A percentile compares a stretch with the other conserved stretches of the same genome.
These are phyloP conservation scores for Addax nasomaculatus DNA, from an alignment of 2,113 vertebrate species.

Conservation along the genomic window DNA sequence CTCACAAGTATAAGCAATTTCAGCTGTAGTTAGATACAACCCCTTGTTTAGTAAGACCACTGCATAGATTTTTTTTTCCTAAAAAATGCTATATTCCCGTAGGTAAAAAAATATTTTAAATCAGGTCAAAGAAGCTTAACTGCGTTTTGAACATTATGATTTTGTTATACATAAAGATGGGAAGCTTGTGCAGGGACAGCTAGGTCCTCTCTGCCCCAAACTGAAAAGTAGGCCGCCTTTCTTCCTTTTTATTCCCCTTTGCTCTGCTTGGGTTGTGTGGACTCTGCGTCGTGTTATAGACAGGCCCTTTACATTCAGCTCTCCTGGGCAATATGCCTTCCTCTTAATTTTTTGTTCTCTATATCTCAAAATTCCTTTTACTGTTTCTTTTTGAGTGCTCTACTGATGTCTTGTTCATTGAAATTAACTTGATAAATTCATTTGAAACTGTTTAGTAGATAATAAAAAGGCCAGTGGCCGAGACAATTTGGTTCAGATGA, in stretches of 20 bases:
- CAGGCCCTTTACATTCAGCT: neutral
- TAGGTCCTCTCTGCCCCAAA: neutral
- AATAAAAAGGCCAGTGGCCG: neutral
- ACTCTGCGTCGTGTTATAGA: neutral
- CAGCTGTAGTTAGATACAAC: neutral
- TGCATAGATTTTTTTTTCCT: neutral
- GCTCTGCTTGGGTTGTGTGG: neutral
- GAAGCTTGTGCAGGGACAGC: neutral
- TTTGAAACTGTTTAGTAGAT: neutral
- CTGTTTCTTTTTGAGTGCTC: neutral
- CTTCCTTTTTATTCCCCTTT: neutral
- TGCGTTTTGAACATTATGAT: neutral
- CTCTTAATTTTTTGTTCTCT: neutral
- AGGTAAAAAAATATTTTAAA: slow-evolving; percentile 13
- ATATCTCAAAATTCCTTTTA: slow-evolving; percentile 4
- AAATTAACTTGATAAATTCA: slow-evolving; percentile 13
- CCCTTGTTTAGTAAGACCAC: neutral
- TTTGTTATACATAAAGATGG: neutral
- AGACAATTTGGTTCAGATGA: slow-evolving; percentile 5
- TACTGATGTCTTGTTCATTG: neutral
- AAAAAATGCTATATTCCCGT: neutral
- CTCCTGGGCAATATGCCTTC: neutral
- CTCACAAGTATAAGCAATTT: neutral
- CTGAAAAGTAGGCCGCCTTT: neutral
- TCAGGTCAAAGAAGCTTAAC: neutral